Conservation (phyloP, 1,140 invertebrate species). For the Microplitis demolitor region DNA sequence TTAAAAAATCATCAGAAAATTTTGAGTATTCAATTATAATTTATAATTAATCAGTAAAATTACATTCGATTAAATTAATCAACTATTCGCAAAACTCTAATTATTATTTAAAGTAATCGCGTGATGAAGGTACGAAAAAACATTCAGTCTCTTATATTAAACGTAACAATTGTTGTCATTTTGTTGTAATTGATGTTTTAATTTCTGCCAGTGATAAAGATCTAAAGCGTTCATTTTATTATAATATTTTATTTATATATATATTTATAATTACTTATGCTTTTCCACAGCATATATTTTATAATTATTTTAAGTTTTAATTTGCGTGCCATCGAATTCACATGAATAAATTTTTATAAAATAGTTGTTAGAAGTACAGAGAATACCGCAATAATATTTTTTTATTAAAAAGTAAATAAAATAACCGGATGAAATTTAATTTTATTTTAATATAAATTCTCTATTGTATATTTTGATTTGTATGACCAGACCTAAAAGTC, state of each 20-base stretch:
- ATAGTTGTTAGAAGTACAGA: not conserved
- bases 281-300: not conserved
- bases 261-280: not conserved
- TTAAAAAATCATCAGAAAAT: too few relatives aligned
- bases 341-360: not conserved
- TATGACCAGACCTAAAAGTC: not conserved
- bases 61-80: too few relatives aligned
- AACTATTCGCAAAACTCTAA: too few relatives aligned
- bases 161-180: conserved; percentile 25
- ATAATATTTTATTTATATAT: not conserved
- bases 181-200: too few relatives aligned
- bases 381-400: too few relatives aligned
- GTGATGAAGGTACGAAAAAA: conserved; percentile 35
- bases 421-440: too few relatives aligned
- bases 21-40: too few relatives aligned
- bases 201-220: not conserved
- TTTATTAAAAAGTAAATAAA: too few relatives aligned
- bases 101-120: conserved; percentile 21
- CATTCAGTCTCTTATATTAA: conserved; percentile 37
- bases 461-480: too few relatives aligned
- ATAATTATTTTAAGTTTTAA: too few relatives aligned
- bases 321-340: not conserved
- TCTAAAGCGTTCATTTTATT: not conserved
- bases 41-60: too few relatives aligned
- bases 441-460: too few relatives aligned